A percentile compares a stretch with the other conserved stretches of the same genome.
These are phyloP conservation scores for Microtus obscurus DNA, from an alignment of 2,797 vertebrate species.

Conservation along the genomic window DNA sequence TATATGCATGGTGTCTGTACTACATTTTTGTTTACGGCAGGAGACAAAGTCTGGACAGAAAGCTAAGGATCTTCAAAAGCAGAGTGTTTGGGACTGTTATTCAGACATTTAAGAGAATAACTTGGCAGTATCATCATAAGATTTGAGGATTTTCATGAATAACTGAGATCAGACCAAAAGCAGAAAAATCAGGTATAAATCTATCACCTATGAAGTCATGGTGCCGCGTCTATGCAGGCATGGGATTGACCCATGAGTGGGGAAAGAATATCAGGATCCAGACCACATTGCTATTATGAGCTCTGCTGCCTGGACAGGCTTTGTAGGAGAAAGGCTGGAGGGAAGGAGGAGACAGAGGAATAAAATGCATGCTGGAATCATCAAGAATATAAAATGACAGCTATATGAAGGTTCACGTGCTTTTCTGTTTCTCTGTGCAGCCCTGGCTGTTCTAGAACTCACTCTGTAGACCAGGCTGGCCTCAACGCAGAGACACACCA, in stretches of 20 bases:
- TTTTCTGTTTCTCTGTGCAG: neutral
- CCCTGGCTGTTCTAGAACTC: neutral
- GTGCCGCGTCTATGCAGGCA: too few relatives aligned
- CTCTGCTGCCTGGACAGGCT: neutral
- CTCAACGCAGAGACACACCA: neutral
- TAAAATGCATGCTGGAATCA: neutral
- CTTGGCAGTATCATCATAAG: neutral
- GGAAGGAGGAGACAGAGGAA: neutral
- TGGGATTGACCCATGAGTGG: neutral
- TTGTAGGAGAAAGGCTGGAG: neutral
- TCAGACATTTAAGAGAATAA: neutral
- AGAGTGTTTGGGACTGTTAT: neutral
- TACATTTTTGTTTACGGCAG: neutral
- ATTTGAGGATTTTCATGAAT: neutral
- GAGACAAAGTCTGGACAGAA: neutral
- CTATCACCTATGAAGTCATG: neutral
- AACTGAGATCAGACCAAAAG: neutral
- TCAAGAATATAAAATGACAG: neutral
- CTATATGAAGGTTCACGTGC: neutral
- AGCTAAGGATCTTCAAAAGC: neutral
- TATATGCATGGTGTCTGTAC: neutral
- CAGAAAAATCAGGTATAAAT: neutral
- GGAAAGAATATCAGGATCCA: too few relatives aligned
- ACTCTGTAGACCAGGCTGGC: neutral
- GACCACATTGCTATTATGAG: neutral